Base-by-base conservation (phyloP, 1,140 invertebrate species). In the Rhopalosiphum padi region DNA sequence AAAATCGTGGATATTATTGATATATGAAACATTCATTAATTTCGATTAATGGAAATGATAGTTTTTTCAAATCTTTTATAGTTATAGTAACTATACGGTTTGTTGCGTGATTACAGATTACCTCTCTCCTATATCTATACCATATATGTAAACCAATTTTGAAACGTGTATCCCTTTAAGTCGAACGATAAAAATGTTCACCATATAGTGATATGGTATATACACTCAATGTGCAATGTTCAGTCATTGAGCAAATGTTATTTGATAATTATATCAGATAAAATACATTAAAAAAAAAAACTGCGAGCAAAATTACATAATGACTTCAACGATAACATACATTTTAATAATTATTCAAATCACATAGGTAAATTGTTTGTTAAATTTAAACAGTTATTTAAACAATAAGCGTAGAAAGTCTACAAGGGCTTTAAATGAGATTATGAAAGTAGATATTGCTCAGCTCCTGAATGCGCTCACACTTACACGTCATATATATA, bases 391-490 rank as follows among this genome's bases (percentile, higher is more conserved):
- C 43, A 48, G 86, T 48, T 35, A 53, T 89, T 90, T 55, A 60
- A 90, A 90, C 88, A 90, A 90, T 90, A 60, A 7, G 9, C 53
- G 23, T 90, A 90, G 88, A 90, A 90, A 90, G 88, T 90, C 30
- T 41, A 23, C 51, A 90, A 41, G n/a, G 88, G 88, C 35, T 90
- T 90, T 90, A 60, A 60, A 90, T 60, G 53, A 41, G 35, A 90
- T 90, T 90, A 90, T 60, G 88, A 90, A 90, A 90, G 88, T 90
- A 90, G 51, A 41, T 90, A 90, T 22, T 89, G 35, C 48, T 51
- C 35, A 55, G 48, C 30, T 89, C 88, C 25, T 43, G 37, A 43
- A 51, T 23, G 15, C 51, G 21, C n/a, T 51, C 23, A 88, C n/a
- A 25, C 21, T 25, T 85, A 85, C 22, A 41, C 37, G 9, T 85